Conservation (phyloP, 2,113 vertebrate genomes). For the Chionomys nivalis region DNA sequence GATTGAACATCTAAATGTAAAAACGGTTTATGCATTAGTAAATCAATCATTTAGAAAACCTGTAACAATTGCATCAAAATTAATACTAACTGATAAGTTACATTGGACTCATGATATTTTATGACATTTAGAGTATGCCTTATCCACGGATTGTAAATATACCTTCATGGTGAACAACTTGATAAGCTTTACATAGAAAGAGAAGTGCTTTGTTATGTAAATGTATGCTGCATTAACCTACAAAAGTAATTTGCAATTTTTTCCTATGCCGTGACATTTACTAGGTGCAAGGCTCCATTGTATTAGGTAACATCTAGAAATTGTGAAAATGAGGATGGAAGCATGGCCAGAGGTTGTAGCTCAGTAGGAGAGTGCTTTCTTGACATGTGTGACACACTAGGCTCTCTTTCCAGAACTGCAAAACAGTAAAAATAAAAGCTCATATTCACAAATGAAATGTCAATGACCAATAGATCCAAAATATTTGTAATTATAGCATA, state of each 20-base stretch:
- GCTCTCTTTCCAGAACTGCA: neutral
- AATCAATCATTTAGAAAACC: slow-evolving; percentile 64
- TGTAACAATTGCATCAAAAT: slow-evolving; percentile 61
- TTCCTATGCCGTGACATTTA: slow-evolving; percentile 50
- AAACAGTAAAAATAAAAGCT: neutral
- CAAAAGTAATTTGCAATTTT: slow-evolving; percentile 42
- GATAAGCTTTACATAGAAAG: slow-evolving; percentile 35
- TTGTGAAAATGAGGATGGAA: slow-evolving; percentile 50
- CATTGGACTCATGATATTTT: slow-evolving; percentile 48
- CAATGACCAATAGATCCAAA: slow-evolving; percentile 15
- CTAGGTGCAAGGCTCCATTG: neutral
- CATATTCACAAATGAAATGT: neutral
- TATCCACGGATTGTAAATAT: slow-evolving; percentile 54
- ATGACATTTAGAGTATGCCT: slow-evolving; percentile 46
- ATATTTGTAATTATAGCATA: neutral
- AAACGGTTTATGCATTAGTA: slow-evolving; percentile 60
- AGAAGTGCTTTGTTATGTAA: slow-evolving; percentile 49
- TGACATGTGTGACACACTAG: neutral
- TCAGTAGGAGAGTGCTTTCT: neutral
- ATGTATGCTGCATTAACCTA: slow-evolving; percentile 46
- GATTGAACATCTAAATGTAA: slow-evolving; percentile 67
- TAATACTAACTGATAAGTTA: slow-evolving; percentile 52
- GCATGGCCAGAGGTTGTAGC: neutral
- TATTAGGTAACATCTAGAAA: neutral
- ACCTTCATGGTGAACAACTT: slow-evolving; percentile 51